These are phyloP conservation scores for Diaphora mendica DNA, from an alignment of 2,888 invertebrate species.

Conservation along the genomic window DNA sequence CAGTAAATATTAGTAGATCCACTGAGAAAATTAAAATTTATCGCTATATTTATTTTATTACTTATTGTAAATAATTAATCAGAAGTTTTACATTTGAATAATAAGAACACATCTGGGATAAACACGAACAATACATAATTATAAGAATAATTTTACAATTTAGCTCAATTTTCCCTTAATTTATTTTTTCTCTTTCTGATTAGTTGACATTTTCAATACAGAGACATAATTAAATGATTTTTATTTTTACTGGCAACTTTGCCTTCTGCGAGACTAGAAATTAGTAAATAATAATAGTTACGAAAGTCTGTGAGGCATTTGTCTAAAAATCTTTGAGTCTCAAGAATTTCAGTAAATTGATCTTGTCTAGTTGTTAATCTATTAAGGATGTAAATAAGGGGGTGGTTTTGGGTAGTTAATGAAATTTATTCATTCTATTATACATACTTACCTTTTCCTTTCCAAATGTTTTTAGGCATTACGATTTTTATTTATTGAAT, in stretches of 20 bases:
- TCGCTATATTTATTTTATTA: not conserved
- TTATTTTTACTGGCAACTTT: not conserved
- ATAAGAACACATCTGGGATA: not conserved
- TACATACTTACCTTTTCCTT: not conserved
- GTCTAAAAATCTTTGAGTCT: not conserved
- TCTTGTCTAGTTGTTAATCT: not conserved
- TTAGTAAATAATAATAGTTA: not conserved
- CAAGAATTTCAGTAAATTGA: not conserved
- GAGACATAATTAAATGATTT: not conserved
- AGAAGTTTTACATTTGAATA: not conserved
- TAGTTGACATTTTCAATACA: not conserved
- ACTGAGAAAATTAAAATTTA: slow-evolving; percentile 30
- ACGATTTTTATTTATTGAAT: too few species aligned
- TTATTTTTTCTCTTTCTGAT: not conserved
- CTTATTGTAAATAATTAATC: not conserved
- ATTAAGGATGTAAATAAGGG: not conserved
- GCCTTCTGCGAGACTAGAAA: not conserved
- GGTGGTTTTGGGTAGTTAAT: not conserved
- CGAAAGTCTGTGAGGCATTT: not conserved
- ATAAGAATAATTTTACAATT: not conserved
- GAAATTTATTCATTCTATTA: not conserved
- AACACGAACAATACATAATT: not conserved
- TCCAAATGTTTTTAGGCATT: not conserved
- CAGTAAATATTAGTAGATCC: slow-evolving; percentile 33
- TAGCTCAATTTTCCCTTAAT: not conserved